A percentile compares a stretch with the other conserved stretches of the same genome.
Conservation (phyloP, 2,888 invertebrate genomes). For the Thymelicus acteon region DNA sequence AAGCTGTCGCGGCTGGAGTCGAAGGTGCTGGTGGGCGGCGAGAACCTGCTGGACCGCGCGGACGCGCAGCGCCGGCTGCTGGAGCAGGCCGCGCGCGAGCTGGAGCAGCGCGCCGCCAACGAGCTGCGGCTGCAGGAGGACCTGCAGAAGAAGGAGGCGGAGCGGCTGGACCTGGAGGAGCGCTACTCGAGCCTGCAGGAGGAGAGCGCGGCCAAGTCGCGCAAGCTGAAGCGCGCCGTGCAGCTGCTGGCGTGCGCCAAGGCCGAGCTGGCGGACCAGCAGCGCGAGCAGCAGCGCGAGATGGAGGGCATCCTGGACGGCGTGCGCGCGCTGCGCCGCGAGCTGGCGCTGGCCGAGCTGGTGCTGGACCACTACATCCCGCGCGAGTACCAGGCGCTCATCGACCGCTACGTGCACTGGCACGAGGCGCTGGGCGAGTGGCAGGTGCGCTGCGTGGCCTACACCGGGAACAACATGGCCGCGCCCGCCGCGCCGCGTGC, state of each 20-base stretch:
- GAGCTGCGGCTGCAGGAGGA: slow-evolving; percentile 93
- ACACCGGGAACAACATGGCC: slow-evolving; percentile 99
- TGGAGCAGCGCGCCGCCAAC: slow-evolving; percentile 90
- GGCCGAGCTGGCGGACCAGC: slow-evolving; percentile 93
- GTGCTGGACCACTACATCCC: slow-evolving; percentile 98
- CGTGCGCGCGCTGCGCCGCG: slow-evolving; percentile 94
- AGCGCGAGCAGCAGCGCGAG: slow-evolving; percentile 97
- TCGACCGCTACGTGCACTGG: slow-evolving; percentile 97
- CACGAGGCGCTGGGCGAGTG: slow-evolving; percentile 99
- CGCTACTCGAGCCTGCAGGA: slow-evolving; percentile 97
- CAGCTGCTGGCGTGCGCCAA: slow-evolving; percentile 94
- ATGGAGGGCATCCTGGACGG: slow-evolving; percentile 98
- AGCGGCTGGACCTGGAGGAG: slow-evolving; percentile 96
- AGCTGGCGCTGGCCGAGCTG: slow-evolving; percentile 95
- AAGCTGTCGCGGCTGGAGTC: slow-evolving; percentile 96
- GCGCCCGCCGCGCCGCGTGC: slow-evolving; percentile 52
- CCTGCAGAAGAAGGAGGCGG: slow-evolving; percentile 95
- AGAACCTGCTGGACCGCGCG: slow-evolving; percentile 98
- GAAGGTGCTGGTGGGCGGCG: slow-evolving; percentile 98
- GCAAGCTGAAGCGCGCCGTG: slow-evolving; percentile 95
- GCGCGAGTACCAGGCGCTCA: slow-evolving; percentile 95
- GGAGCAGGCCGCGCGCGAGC: slow-evolving; percentile 93
- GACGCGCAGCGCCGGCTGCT: slow-evolving; percentile 96
- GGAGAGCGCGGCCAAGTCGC: slow-evolving; percentile 95
- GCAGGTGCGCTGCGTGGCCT: slow-evolving; percentile 98